Conservation (phyloP, 2,888 invertebrate species). For the Bellardia bayeri region DNA sequence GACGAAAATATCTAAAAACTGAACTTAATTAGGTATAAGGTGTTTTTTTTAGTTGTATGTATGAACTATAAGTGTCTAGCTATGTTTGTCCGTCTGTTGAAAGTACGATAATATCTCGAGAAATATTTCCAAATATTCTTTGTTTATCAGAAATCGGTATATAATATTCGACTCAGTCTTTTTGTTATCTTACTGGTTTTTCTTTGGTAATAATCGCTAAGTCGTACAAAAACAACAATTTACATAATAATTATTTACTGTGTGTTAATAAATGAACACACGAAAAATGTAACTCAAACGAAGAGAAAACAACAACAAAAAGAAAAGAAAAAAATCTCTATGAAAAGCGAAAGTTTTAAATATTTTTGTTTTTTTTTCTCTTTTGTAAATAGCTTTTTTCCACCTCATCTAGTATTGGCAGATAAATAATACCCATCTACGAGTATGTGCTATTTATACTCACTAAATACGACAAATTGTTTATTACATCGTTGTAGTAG, state of each 20-base stretch:
- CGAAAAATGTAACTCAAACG: slow-evolving; percentile 1
- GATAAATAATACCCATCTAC: not conserved
- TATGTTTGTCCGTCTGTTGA: no score
- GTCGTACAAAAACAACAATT: slow-evolving; percentile 46
- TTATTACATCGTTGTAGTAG: slow-evolving; percentile 12
- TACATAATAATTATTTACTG: slow-evolving; percentile 62
- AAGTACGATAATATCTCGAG: no score
- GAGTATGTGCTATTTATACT: not conserved
- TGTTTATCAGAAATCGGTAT: no score
- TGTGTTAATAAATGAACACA: slow-evolving; percentile 34
- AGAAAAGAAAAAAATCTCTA: slow-evolving; percentile 41
- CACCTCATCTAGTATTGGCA: slow-evolving; percentile 21
- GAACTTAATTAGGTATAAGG: no score
- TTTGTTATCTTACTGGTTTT: not conserved
- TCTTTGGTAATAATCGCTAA: slow-evolving; percentile 14
- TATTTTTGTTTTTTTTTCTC: not conserved
- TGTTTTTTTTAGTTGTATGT: no score
- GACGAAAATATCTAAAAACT: no score
- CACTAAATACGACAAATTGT: slow-evolving; percentile 42
- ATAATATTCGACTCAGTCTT: no score
- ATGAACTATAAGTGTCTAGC: no score
- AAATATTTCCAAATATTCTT: no score
- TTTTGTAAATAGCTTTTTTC: slow-evolving; percentile 1
- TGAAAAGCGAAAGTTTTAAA: slow-evolving; percentile 71
- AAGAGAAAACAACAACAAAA: not conserved